phyloP scores from a whole-genome alignment of 2,797 vertebrate species.

The Phylloscopus collybita region DNA sequence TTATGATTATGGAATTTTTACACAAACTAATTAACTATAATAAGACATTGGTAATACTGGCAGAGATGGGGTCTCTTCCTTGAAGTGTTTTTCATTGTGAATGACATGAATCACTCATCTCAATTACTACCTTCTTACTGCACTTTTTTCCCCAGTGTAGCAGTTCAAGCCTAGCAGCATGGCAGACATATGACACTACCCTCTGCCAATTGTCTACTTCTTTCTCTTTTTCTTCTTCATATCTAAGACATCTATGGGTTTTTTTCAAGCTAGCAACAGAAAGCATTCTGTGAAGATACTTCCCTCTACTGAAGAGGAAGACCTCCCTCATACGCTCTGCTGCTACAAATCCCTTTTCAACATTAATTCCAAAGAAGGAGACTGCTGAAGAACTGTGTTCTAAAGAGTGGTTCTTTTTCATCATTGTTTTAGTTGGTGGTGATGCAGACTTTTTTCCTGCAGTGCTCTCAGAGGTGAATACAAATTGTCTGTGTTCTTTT shows the following conservation, averaged over 20 bases:
- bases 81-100: neutral
- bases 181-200: neutral
- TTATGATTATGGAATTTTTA: neutral
- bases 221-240: neutral
- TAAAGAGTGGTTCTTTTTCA: neutral
- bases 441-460: neutral
- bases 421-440: neutral
- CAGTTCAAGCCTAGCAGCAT: neutral
- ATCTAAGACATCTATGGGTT: neutral
- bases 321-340: neutral
- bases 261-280: neutral
- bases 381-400: neutral
- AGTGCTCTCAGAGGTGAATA: constrained; percentile 5
- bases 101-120: neutral
- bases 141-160: neutral
- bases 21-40: neutral
- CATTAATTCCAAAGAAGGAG: neutral
- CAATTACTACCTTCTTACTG: neutral
- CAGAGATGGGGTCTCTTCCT: neutral
- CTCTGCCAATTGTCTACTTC: neutral
- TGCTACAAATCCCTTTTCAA: neutral
- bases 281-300: neutral
- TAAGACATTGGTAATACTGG: neutral
- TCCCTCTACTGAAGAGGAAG: neutral
- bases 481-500: constrained; percentile 16